Base-by-base conservation (phyloP, 2,113 vertebrate genomes). In the Psophia crepitans region DNA sequence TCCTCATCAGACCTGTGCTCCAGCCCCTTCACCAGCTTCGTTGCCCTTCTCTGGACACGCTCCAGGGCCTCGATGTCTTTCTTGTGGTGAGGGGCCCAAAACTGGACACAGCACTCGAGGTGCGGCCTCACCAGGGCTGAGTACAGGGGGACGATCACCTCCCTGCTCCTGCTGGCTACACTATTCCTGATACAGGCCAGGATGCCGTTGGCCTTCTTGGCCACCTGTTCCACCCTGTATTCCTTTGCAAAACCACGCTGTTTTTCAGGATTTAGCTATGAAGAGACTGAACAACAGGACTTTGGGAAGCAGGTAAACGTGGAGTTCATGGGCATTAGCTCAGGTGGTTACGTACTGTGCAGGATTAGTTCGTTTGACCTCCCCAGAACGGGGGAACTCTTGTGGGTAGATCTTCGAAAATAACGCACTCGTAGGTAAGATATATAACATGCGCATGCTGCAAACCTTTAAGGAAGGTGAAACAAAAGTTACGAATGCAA, bases 331-430 rank as follows among this genome's bases (percentile, higher is more conserved):
- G 49, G 32, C 56, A 14, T 35, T 54, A 8, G 24, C 48, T 84
- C 22, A n/a, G 79, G 66, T 14, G 30, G 21, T 39, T 44, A 17
- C 8, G 1, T 35, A 14, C 46, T 3, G 0, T 1, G 8, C 26
- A 70, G 58, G 16, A 11, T 48, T 28, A 14, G 41, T 43, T 91
- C 33, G 3, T 63, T 28, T 79, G 49, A 14, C 65, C 49, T 81
- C 16, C 69, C 27, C 49, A 70, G 70, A 20, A 12, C 11, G 1
- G 17, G 7, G 65, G 43, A 43, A 2, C 70, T 63, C 28, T 33
- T 33, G 21, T 44, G 70, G 23, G 18, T 21, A 7, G 15, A 11
- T 22, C 49, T 66, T 10, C 39, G 65, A 19, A 49, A 74, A 44
- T 8, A 37, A 19, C 21, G 23, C 2, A 1, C 22, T 56, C 2